Conservation (phyloP, 2,113 vertebrate species). For the Prionailurus viverrinus region DNA sequence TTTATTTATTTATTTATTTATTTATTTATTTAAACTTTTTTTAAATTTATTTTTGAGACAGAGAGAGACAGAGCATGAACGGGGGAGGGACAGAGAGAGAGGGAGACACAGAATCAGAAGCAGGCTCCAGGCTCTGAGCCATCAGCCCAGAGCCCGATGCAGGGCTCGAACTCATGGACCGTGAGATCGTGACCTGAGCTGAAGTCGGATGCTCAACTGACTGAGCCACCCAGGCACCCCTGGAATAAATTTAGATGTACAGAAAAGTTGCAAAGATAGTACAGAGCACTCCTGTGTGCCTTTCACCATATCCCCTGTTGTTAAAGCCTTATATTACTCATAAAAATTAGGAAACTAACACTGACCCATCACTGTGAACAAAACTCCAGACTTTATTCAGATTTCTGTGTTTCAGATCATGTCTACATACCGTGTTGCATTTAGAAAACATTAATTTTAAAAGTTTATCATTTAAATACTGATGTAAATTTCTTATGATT, state of each 20-base stretch:
- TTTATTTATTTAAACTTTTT: too few species aligned
- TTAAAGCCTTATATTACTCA: not conserved
- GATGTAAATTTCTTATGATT: constrained; percentile 1
- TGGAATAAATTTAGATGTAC: constrained; percentile 16
- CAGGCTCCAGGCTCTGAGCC: too few species aligned
- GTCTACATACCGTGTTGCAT: not conserved
- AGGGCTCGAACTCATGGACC: too few species aligned
- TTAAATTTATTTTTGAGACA: too few species aligned
- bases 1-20: too few species aligned
- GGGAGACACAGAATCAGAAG: too few species aligned
- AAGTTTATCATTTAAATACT: constrained; percentile 1
- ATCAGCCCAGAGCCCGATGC: too few species aligned
- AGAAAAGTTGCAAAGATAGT: not conserved
- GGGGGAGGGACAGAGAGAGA: too few species aligned
- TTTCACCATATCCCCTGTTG: not conserved
- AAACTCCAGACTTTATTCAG: not conserved
- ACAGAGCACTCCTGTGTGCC: not conserved
- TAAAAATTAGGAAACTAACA: not conserved
- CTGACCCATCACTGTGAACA: not conserved
- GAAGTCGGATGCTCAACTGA: too few species aligned
- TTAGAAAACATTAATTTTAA: constrained; percentile 39
- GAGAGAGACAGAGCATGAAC: too few species aligned
- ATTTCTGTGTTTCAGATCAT: not conserved
- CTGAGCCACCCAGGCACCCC: too few species aligned
- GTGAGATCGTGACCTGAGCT: too few species aligned